Evolutionary conservation across 2,797 vertebrate genomes (phyloP).

Genomic region (Acrossocheilus wenchowensis): DNA sequence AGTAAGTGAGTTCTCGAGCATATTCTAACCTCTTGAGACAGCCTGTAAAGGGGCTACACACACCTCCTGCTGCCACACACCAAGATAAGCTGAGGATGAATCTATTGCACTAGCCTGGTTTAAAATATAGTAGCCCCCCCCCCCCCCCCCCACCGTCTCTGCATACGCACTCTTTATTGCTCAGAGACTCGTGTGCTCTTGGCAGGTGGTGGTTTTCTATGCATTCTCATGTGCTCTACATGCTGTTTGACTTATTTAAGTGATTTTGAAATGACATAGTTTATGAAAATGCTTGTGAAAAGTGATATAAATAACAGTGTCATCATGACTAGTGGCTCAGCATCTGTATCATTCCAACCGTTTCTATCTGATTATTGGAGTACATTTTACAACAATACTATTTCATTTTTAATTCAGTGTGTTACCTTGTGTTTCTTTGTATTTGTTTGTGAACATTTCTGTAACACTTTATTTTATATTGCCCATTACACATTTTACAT

Average conservation of each 20-base stretch:
- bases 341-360: background rate
- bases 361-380: background rate
- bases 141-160: background rate
- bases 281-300: background rate
- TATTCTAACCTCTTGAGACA: constrained; percentile 34
- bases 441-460: background rate
- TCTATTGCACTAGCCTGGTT: constrained; percentile 9
- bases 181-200: constrained; percentile 6
- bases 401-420: background rate
- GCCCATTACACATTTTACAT: background rate
- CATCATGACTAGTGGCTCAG: background rate
- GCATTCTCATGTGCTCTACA: background rate
- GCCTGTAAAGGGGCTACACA: constrained; percentile 12
- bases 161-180: background rate
- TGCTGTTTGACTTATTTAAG: constrained; percentile 13
- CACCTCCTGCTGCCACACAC: constrained; percentile 34
- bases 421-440: background rate
- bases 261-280: background rate
- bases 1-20: constrained; percentile 27
- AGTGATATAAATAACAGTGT: background rate
- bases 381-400: background rate
- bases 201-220: constrained; percentile 27
- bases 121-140: constrained; percentile 38
- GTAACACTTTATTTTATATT: background rate
- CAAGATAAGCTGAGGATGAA: constrained; percentile 15